Evolutionary conservation across 2,797 vertebrate species (phyloP).

Genomic region (Staurois parvus): DNA sequence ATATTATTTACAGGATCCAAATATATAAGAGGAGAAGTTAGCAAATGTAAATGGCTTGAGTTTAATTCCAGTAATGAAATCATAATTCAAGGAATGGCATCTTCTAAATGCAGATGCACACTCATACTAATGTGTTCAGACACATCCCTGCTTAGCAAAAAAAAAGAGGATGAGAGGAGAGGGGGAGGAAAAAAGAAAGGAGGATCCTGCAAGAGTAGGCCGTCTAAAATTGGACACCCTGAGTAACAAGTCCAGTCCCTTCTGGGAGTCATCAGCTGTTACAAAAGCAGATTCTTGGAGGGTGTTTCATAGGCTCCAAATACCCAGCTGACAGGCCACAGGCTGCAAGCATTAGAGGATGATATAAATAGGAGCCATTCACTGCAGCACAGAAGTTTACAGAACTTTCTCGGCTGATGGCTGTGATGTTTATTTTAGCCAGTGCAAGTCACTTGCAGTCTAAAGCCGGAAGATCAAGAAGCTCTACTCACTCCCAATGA

Average conservation of each 20-base stretch:
- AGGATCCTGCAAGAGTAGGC: conserved; percentile 54
- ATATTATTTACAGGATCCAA: neutral
- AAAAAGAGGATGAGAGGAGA: conserved; percentile 32
- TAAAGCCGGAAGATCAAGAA: conserved; percentile 40
- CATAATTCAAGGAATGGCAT: conserved; percentile 20
- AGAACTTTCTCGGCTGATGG: conserved; percentile 78
- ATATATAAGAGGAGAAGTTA: neutral
- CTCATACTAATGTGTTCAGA: conserved; percentile 47
- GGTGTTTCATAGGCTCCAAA: conserved; percentile 80
- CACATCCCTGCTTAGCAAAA: conserved; percentile 27
- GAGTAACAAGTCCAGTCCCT: conserved; percentile 60
- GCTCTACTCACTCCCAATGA: conserved; percentile 36
- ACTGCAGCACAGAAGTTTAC: conserved; percentile 68
- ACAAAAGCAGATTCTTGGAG: conserved; percentile 72
- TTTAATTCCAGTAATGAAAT: conserved; percentile 28
- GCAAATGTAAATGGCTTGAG: neutral
- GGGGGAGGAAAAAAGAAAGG: conserved; percentile 1
- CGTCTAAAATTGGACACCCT: conserved; percentile 52
- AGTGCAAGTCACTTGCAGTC: conserved; percentile 29
- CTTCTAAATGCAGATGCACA: conserved; percentile 30
- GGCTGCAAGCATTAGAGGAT: conserved; percentile 50
- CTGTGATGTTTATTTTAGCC: conserved; percentile 72
- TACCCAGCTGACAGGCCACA: conserved; percentile 75
- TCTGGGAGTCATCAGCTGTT: conserved; percentile 70
- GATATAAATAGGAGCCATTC: conserved; percentile 74